These are phyloP conservation scores for Pollenia labialis DNA, from an alignment of 2,888 invertebrate species.

Conservation along the genomic window DNA sequence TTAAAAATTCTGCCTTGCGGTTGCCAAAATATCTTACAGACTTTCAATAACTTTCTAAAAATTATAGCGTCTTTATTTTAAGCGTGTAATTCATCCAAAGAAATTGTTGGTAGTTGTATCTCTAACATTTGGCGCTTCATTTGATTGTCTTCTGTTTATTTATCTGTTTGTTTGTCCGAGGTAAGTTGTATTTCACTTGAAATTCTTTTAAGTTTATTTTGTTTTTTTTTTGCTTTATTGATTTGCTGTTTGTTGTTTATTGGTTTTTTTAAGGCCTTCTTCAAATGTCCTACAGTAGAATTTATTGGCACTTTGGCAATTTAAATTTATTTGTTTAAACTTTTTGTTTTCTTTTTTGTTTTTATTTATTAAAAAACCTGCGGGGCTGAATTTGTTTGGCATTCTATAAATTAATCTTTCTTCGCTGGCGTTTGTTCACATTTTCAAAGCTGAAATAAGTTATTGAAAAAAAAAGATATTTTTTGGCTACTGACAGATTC, in stretches of 20 bases:
- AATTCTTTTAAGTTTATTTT: background rate
- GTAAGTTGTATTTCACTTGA: background rate
- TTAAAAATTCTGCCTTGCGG: background rate
- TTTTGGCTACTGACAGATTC: constrained; percentile 69
- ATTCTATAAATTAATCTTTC: constrained; percentile 49
- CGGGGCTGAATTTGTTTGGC: background rate
- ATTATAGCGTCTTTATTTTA: background rate
- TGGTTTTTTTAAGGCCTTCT: background rate
- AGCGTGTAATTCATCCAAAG: background rate
- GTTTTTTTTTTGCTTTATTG: constrained; percentile 12
- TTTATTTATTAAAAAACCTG: background rate
- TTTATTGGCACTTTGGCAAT: constrained; percentile 57
- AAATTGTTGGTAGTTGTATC: background rate
- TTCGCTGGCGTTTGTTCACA: background rate
- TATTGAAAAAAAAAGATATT: constrained; percentile 6
- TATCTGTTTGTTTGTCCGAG: background rate
- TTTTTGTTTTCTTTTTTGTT: background rate
- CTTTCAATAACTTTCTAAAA: background rate
- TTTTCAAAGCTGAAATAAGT: constrained; percentile 38
- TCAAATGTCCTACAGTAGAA: constrained; percentile 52
- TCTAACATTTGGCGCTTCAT: background rate
- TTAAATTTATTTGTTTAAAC: constrained; percentile 50
- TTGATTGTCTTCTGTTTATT: background rate
- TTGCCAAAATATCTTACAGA: background rate
- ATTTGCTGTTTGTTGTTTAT: constrained; percentile 14